Percentiles rank a stretch among this genome's conserved stretches.
Conservation (phyloP, 2,888 invertebrate genomes). For the Gymnoscelis rufifasciata region DNA sequence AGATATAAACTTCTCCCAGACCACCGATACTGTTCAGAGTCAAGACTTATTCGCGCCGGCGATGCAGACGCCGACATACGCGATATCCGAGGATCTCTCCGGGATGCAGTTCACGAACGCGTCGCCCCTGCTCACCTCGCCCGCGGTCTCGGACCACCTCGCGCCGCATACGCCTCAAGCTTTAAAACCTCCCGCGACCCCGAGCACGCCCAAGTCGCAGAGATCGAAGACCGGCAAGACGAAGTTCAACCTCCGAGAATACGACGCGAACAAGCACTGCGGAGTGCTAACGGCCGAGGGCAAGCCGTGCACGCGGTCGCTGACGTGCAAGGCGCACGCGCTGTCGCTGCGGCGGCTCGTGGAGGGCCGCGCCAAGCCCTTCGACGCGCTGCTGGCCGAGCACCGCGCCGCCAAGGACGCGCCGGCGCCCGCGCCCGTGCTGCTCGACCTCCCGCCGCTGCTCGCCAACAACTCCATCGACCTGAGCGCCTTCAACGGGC, state of each 20-base stretch:
- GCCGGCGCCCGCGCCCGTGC: slow-evolving; percentile 40
- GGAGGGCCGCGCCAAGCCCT: slow-evolving; percentile 84
- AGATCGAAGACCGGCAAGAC: slow-evolving; percentile 58
- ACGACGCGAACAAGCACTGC: slow-evolving; percentile 90
- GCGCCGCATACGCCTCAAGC: slow-evolving; percentile 29
- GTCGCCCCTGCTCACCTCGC: slow-evolving; percentile 51
- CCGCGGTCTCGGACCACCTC: slow-evolving; percentile 38
- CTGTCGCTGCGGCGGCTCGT: slow-evolving; percentile 85
- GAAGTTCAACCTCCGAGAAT: slow-evolving; percentile 81
- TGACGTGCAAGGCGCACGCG: slow-evolving; percentile 85
- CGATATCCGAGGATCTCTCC: slow-evolving; percentile 55
- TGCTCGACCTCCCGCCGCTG: slow-evolving; percentile 49
- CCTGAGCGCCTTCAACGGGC: slow-evolving; percentile 55
- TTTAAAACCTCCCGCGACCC: slow-evolving; percentile 33
- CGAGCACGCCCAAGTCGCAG: slow-evolving; percentile 44
- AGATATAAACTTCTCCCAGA: slow-evolving; percentile 66
- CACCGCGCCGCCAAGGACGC: slow-evolving; percentile 83
- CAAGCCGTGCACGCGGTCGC: slow-evolving; percentile 87
- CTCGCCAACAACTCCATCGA: slow-evolving; percentile 62
- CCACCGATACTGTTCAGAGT: slow-evolving; percentile 48
- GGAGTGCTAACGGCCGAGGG: slow-evolving; percentile 85
- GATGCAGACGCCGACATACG: slow-evolving; percentile 48
- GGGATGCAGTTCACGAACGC: slow-evolving; percentile 60
- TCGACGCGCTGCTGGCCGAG: slow-evolving; percentile 86
- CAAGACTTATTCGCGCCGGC: slow-evolving; percentile 55